These are phyloP conservation scores for Myioborus melanocephalus DNA, from an alignment of 2,797 vertebrate species.

Conservation along the genomic window DNA sequence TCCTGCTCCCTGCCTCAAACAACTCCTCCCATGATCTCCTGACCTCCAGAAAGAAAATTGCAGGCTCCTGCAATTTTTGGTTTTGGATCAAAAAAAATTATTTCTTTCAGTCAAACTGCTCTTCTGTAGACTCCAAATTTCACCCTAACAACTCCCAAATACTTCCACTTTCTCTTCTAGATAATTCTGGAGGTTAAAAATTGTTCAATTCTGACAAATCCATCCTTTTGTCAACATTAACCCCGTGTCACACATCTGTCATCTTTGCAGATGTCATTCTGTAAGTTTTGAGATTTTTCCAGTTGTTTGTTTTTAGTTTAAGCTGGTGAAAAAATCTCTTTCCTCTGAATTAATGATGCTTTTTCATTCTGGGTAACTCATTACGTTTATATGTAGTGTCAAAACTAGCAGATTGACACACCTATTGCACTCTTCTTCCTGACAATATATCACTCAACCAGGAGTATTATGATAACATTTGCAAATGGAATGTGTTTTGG, in stretches of 20 bases:
- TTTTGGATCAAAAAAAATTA: neutral
- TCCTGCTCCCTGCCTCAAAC: neutral
- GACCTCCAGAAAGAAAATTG: neutral
- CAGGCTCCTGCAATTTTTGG: neutral
- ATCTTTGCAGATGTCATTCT: neutral
- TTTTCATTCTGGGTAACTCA: neutral
- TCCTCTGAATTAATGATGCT: neutral
- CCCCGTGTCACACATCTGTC: neutral
- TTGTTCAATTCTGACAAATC: neutral
- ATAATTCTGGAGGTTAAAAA: neutral
- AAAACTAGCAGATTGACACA: neutral
- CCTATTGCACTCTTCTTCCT: neutral
- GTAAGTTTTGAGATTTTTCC: neutral
- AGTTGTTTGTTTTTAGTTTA: neutral
- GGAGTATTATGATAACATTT: neutral
- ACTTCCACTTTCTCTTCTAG: neutral
- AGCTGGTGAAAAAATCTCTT: neutral
- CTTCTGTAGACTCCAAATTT: neutral
- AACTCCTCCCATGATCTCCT: neutral
- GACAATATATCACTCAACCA: neutral
- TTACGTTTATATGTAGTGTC: neutral
- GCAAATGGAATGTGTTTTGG: constrained; percentile 2
- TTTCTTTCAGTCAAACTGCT: neutral
- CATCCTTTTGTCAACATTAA: neutral
- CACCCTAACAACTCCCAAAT: neutral